Evolutionary conservation across 2,888 invertebrate genomes (phyloP).

Genomic region (Lycophotia porphyrea): DNA sequence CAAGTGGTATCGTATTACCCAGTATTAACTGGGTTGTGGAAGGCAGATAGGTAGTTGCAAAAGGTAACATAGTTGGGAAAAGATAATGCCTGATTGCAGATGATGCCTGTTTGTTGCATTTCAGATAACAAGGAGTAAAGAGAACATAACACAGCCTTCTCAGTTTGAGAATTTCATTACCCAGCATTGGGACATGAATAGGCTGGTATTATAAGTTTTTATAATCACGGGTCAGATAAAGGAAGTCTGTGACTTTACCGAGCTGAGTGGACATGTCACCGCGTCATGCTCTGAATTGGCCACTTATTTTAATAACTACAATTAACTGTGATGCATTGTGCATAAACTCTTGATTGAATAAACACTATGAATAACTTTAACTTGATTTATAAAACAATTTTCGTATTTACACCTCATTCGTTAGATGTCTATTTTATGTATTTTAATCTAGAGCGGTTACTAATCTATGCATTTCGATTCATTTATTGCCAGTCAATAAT

Average conservation of each 20-base stretch:
- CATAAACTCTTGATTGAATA: constrained; percentile 32
- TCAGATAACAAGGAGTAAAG: neutral
- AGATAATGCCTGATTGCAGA: no score
- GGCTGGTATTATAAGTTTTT: neutral
- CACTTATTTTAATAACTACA: constrained; percentile 43
- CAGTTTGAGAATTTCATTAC: neutral
- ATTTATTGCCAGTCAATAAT: neutral
- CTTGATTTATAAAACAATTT: constrained; percentile 36
- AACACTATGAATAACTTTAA: constrained; percentile 31
- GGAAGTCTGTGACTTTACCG: neutral
- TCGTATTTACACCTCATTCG: constrained; percentile 45
- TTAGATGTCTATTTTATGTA: neutral
- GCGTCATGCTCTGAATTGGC: neutral
- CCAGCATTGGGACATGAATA: neutral
- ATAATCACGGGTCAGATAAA: neutral
- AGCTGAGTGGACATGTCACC: constrained; percentile 7
- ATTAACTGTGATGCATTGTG: constrained; percentile 23
- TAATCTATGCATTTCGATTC: constrained; percentile 10
- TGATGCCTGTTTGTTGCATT: neutral
- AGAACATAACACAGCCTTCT: neutral
- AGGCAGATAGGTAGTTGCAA: no score
- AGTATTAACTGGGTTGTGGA: no score
- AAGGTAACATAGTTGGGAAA: no score
- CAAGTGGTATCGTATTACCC: no score
- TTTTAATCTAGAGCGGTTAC: neutral